phyloP scores from a whole-genome alignment of 2,797 vertebrate genomes.

The Heterohyrax brucei region DNA sequence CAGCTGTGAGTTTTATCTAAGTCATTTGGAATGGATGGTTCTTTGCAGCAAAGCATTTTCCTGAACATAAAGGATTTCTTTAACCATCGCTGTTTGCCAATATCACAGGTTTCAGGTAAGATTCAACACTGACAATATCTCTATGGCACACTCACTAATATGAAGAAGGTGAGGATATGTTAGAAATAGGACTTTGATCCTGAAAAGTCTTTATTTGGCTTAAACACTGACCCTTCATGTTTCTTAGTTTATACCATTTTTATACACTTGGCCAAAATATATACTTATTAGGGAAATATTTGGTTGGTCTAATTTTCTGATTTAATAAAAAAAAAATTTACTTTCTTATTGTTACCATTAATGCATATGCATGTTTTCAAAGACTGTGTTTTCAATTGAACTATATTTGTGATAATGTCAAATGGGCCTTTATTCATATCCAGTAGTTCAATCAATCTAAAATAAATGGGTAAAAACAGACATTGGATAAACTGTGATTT shows the following conservation, averaged over 20 bases:
- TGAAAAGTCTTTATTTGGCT: neutral
- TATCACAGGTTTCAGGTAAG: neutral
- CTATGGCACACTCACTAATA: neutral
- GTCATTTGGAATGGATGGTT: neutral
- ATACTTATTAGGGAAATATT: conserved; percentile 18
- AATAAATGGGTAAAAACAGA: conserved; percentile 64
- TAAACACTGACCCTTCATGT: conserved; percentile 17
- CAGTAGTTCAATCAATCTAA: conserved; percentile 48
- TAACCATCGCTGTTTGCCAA: neutral
- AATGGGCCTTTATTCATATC: conserved; percentile 9
- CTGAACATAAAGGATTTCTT: neutral
- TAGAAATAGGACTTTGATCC: conserved; percentile 10
- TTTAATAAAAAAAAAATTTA: conserved; percentile 1
- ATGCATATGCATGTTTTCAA: neutral
- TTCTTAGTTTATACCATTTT: neutral
- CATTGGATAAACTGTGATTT: conserved; percentile 75
- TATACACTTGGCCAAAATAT: neutral
- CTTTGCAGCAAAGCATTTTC: neutral
- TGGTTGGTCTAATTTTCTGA: conserved; percentile 7
- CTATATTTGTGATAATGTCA: conserved; percentile 43
- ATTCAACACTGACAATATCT: neutral
- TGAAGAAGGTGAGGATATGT: neutral
- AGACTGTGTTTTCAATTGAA: conserved; percentile 56
- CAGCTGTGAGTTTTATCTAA: neutral
- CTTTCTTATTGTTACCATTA: conserved; percentile 37